phyloP scores from a whole-genome alignment of 2,888 invertebrate genomes.

The Synanthedon andrenaeformis region DNA sequence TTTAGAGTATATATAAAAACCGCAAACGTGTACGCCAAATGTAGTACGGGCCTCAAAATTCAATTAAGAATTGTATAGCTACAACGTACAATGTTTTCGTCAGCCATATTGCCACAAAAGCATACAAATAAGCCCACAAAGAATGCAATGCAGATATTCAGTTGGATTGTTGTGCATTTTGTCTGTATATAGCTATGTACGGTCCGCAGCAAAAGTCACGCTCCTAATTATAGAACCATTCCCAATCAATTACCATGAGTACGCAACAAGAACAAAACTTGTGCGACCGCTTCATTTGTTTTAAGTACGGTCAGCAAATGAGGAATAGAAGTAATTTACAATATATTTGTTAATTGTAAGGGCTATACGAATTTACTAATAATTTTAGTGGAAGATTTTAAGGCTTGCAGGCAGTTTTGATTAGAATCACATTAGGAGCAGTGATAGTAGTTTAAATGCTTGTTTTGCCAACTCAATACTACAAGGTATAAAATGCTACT shows the following conservation, averaged over 20 bases:
- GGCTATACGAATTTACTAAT: no score
- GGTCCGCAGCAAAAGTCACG: slow-evolving; percentile 52
- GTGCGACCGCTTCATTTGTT: slow-evolving; percentile 17
- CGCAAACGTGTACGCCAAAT: no score
- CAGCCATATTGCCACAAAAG: background rate
- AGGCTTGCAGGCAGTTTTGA: no score
- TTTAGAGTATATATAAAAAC: no score
- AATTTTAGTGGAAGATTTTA: no score
- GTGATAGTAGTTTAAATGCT: no score
- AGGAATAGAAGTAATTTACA: slow-evolving; percentile 2
- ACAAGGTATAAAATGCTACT: no score
- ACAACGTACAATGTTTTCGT: background rate
- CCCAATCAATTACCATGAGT: slow-evolving; percentile 64
- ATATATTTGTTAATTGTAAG: background rate
- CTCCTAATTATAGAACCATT: slow-evolving; percentile 70
- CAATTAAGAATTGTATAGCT: no score
- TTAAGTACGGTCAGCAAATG: slow-evolving; percentile 35
- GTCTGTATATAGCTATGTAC: slow-evolving; percentile 15
- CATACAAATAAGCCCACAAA: background rate
- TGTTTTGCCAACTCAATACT: no score
- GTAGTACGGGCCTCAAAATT: no score
- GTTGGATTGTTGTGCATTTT: background rate
- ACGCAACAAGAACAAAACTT: slow-evolving; percentile 33
- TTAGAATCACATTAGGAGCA: no score
- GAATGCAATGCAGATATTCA: background rate